Base-by-base conservation (phyloP, 2,113 vertebrate genomes). In the Oreochromis spilurus region DNA sequence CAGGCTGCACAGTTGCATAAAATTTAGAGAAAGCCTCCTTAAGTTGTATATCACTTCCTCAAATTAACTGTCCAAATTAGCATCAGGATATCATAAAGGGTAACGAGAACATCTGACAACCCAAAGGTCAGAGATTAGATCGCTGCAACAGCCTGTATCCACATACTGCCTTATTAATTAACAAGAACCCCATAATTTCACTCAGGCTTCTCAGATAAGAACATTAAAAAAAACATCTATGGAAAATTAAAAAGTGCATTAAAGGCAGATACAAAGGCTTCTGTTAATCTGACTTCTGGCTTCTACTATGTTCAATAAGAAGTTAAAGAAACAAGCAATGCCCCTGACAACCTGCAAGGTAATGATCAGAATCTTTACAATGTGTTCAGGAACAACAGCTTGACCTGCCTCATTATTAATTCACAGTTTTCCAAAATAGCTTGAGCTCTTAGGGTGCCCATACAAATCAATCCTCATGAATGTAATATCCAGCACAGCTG, bases 231-330 rank as follows among this genome's bases (percentile, higher is more conserved):
- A 92, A 90, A 93, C 87, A 88, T 62, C 57, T 70, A 87, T 84
- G 16, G 91, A 90, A 90, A 80, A 92, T 88, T 40, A 31, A 88
- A 60, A 77, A 11, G n/a, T 43, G 62, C 85, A 93, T 92, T 85
- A 87, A 91, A 87, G 87, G 82, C 82, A 67, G 84, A 88, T 83
- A 80, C 29, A 58, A 58, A 85, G 54, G 62, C 65, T 78, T 4
- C 53, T 9, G 85, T 52, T 52, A 83, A 85, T 81, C 75, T 84
- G 80, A 81, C 29, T 55, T 81, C 67, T 85, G 50, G 70, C 21
- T 45, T 60, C 52, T 21, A 19, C 60, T 7, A 21, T 19, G 54
- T 65, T 89, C 34, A 57, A 79, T 72, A 54, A 60, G 70, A 79
- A 57, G 81, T 79, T 75, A 7, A 82, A 65, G 40, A 84, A 80